Base-by-base conservation (phyloP, 2,888 invertebrate species). In the Polydesmus complanatus region DNA sequence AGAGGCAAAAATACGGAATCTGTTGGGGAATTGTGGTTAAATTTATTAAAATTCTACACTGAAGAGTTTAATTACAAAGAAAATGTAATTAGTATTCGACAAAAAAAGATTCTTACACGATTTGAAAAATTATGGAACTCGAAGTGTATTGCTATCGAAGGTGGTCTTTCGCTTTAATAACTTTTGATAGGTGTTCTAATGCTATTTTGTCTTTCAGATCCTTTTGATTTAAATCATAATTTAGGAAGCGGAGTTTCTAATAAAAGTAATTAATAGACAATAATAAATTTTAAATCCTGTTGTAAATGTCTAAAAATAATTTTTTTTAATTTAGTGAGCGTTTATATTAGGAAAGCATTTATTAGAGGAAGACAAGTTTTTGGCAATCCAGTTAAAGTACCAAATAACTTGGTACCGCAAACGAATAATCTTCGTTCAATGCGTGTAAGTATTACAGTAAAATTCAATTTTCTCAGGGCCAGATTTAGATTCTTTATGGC, bases 161-260 rank as follows among this genome's bases (percentile, higher is more conserved):
- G 75, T 75, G 66, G 54, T 62, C 27, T 18, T 21, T n/a, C 22
- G 59, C 53, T 26, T 27, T n/a, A 3, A 58, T 23, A 26, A 1
- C 53, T 57, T 8, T 5, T 54, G 19, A 19, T 27, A 22, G 3
- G 11, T 3, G 22, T 19, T 27, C 18, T 11, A 26, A 19, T n/a
- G 11, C 11, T 11, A 37, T 54, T n/a, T 14, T 27, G 48, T 47
- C 56, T 57, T 62, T 56, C 67, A 75, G 82, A 82, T 73, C 81
- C 81, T 5, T 82, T 82, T 73, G 78, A 80, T 67, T 70, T 78
- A 47, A 72, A 67, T 61, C 81, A 81, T 67, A 81, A 82, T 68
- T 70, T 82, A 49, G 80, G 80, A 21, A 73, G 74, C 58, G 79
- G 78, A 1, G 70, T 81, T 53, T 75, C 78, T 1, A 70, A 73